Evolutionary conservation across 2,888 invertebrate genomes (phyloP).

Genomic region (Gonocerus acuteangulatus): DNA sequence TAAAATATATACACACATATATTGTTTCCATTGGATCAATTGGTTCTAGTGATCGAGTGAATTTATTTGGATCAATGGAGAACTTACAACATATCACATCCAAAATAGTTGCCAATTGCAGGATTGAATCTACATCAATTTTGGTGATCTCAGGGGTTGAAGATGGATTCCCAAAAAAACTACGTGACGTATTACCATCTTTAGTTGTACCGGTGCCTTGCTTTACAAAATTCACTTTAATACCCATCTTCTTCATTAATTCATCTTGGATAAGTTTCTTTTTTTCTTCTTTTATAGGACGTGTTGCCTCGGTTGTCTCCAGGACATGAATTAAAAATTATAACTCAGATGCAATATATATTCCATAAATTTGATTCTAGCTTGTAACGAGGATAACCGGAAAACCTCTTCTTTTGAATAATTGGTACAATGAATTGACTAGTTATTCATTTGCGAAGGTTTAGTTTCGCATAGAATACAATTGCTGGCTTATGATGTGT

Average conservation of each 20-base stretch:
- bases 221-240: slow-evolving; percentile 12
- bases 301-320: slow-evolving; percentile 7
- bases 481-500: slow-evolving; percentile 23
- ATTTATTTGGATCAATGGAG: too few relatives aligned
- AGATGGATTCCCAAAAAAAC: slow-evolving; percentile 15
- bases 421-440: not conserved
- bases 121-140: not conserved
- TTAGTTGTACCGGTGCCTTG: slow-evolving; percentile 21
- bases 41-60: too few relatives aligned
- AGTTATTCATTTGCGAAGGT: slow-evolving; percentile 17
- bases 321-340: slow-evolving; percentile 5
- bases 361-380: slow-evolving; percentile 14
- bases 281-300: not conserved
- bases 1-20: too few relatives aligned
- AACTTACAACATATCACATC: too few relatives aligned
- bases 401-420: not conserved
- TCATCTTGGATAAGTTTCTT: slow-evolving; percentile 6
- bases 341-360: slow-evolving; percentile 2
- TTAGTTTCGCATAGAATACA: slow-evolving; percentile 19
- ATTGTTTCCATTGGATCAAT: too few relatives aligned
- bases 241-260: slow-evolving; percentile 8
- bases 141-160: slow-evolving; percentile 13
- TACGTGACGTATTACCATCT: slow-evolving; percentile 26
- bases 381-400: slow-evolving; percentile 3
- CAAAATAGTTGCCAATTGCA: too few relatives aligned